These are phyloP conservation scores for Chaenodraco wilsoni DNA, from an alignment of 2,797 vertebrate genomes.

Conservation along the genomic window DNA sequence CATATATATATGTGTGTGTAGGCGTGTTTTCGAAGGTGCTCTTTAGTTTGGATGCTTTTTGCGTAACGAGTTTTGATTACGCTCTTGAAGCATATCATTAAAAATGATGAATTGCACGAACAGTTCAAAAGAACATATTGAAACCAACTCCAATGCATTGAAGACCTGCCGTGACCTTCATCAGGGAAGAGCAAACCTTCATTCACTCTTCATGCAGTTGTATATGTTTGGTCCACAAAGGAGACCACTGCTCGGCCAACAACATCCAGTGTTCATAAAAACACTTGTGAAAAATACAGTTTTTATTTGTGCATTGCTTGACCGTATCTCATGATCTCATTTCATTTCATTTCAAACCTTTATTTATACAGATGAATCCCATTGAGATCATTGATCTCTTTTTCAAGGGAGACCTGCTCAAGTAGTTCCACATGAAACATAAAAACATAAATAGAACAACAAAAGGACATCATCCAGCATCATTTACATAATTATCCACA, in stretches of 20 bases:
- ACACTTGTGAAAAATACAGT: neutral
- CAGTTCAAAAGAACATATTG: conserved; percentile 44
- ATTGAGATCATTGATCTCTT: no score
- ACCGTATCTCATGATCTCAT: no score
- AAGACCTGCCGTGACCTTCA: conserved; percentile 48
- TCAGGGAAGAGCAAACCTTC: conserved; percentile 29
- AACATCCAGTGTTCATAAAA: conserved; percentile 46
- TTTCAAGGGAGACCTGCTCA: no score
- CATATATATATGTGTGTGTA: neutral
- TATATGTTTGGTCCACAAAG: conserved; percentile 28
- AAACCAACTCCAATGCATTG: conserved; percentile 36
- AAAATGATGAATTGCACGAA: conserved; percentile 28
- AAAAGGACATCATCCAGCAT: no score
- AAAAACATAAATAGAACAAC: no score
- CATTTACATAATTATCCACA: no score
- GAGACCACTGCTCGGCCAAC: conserved; percentile 27
- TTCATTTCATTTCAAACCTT: no score
- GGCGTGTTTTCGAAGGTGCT: conserved; percentile 22
- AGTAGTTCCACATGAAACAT: no score
- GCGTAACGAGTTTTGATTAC: conserved; percentile 25
- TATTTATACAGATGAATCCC: no score
- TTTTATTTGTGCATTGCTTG: no score
- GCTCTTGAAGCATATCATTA: conserved; percentile 32
- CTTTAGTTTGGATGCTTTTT: conserved; percentile 25
- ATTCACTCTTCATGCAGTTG: conserved; percentile 49